A percentile compares a stretch with the other conserved stretches of the same genome.
These are phyloP conservation scores for Chaetoderma sp. DNA, from an alignment of 2,888 invertebrate species.

Conservation along the genomic window DNA sequence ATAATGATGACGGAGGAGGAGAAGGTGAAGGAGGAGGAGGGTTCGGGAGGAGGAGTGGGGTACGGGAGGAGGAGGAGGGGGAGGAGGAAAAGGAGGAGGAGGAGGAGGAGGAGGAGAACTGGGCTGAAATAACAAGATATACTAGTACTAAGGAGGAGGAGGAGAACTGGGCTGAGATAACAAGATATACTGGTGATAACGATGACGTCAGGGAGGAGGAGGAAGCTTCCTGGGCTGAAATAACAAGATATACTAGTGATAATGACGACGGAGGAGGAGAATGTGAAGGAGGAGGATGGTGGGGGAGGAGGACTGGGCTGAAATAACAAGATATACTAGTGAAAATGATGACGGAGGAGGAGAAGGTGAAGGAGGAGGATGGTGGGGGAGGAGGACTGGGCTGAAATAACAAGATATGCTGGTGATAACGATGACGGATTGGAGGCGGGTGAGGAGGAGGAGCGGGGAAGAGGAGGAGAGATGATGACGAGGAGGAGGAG, in stretches of 20 bases:
- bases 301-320: too few relatives aligned
- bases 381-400: too few relatives aligned
- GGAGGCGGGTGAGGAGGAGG: too few relatives aligned
- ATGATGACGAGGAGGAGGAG: too few relatives aligned
- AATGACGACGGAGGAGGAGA: neutral
- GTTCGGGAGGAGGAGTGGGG: neutral
- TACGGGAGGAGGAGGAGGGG: neutral
- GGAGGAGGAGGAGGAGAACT: neutral
- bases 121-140: neutral
- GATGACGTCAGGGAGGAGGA: constrained; percentile 66
- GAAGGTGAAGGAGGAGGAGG: too few relatives aligned
- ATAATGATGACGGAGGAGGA: neutral
- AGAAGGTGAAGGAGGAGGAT: too few relatives aligned
- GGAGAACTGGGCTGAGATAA: neutral
- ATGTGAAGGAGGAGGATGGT: too few relatives aligned
- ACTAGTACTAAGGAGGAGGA: neutral
- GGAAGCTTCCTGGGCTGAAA: constrained; percentile 55
- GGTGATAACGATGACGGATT: too few relatives aligned
- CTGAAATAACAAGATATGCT: too few relatives aligned
- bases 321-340: too few relatives aligned
- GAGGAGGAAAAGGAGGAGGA: neutral
- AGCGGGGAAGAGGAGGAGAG: too few relatives aligned
- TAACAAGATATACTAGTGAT: neutral
- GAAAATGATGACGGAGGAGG: too few relatives aligned
- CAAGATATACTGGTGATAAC: neutral